Evolutionary conservation across 2,888 invertebrate species (phyloP).

Genomic region (Aleiodes alternator): DNA sequence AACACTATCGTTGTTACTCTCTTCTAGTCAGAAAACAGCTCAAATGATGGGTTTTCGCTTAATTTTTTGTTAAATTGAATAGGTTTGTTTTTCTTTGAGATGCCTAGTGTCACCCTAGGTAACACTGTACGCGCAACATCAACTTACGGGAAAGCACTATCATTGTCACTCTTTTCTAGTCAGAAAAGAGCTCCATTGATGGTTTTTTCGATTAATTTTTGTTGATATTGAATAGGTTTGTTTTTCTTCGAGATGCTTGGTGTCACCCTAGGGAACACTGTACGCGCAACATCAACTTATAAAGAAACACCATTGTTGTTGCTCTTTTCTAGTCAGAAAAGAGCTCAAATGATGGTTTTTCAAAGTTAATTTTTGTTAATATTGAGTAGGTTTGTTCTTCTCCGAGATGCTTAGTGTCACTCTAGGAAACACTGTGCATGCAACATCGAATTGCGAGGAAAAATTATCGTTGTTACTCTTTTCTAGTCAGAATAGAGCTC

Average conservation of each 20-base stretch:
- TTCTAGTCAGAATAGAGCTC: constrained; percentile 24
- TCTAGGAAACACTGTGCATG: constrained; percentile 34
- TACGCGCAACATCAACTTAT: constrained; percentile 34
- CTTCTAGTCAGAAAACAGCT: constrained; percentile 53
- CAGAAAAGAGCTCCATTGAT: too few relatives aligned
- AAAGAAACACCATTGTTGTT: constrained; percentile 25
- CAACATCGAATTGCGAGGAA: constrained; percentile 10
- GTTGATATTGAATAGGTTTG: too few relatives aligned
- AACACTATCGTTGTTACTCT: constrained; percentile 38
- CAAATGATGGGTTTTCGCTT: too few relatives aligned
- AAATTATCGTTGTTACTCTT: constrained; percentile 15
- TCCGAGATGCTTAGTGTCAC: neutral
- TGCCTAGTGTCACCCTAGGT: constrained; percentile 37
- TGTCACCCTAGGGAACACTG: too few relatives aligned
- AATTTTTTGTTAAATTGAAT: constrained; percentile 31
- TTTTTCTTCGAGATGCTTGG: too few relatives aligned
- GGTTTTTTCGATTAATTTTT: too few relatives aligned
- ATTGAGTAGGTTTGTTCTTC: neutral
- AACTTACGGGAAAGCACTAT: constrained; percentile 10
- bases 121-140: constrained; percentile 11
- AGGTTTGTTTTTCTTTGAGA: neutral
- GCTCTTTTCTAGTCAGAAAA: constrained; percentile 51
- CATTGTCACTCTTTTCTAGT: constrained; percentile 17
- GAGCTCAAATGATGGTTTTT: constrained; percentile 56
- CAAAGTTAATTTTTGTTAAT: constrained; percentile 39